phyloP scores from a whole-genome alignment of 2,888 invertebrate genomes.

The Prenolepis imparis region DNA sequence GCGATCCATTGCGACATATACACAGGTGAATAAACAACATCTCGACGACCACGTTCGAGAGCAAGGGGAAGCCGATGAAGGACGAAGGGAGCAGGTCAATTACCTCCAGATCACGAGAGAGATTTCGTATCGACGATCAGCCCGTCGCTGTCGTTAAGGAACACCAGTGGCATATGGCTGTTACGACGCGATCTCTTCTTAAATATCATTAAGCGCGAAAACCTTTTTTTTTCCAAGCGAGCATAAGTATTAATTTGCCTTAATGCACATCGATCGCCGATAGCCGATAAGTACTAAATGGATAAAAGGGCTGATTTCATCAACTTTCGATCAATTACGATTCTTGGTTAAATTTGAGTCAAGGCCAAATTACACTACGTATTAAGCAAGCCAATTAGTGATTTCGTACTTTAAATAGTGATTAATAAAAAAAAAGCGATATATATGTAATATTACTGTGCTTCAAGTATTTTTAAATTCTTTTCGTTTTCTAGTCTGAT shows the following conservation, averaged over 20 bases:
- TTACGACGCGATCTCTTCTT: background rate
- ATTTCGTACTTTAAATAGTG: background rate
- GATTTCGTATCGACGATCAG: slow-evolving; percentile 61
- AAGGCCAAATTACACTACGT: background rate
- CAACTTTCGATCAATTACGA: background rate
- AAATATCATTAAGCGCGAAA: slow-evolving; percentile 30
- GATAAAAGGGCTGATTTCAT: background rate
- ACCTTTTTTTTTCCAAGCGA: slow-evolving; percentile 58
- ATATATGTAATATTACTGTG: background rate
- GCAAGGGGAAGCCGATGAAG: slow-evolving; percentile 45
- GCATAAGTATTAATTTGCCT: slow-evolving; percentile 59
- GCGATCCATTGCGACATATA: background rate
- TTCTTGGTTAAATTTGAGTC: background rate
- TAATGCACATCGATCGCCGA: background rate
- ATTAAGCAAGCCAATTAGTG: background rate
- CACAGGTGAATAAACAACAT: background rate
- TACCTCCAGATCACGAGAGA: slow-evolving; percentile 60
- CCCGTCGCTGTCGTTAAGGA: slow-evolving; percentile 30
- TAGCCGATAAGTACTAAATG: background rate
- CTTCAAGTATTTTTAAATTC: background rate
- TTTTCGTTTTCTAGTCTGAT: background rate
- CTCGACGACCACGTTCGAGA: slow-evolving; percentile 58
- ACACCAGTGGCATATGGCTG: background rate
- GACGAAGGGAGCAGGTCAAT: slow-evolving; percentile 61
- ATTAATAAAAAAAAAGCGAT: background rate